Evolutionary conservation across 1,140 invertebrate species (phyloP), one percentile per base, ranked within the genome.

Genomic region (Pseudobourletiella spinata): DNA sequence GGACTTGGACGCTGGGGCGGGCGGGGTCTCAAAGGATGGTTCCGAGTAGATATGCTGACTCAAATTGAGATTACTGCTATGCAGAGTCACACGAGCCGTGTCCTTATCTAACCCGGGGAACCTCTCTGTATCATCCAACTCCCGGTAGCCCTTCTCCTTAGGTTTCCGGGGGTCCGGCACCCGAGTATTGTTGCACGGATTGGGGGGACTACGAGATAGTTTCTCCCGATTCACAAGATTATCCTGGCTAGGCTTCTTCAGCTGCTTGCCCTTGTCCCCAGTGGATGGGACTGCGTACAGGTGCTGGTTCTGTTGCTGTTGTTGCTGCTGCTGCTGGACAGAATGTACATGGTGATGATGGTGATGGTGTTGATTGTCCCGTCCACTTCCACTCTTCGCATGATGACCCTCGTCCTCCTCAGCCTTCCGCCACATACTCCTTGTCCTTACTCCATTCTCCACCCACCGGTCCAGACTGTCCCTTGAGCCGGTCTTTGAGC

Each of bases 101-200:
- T 81, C 80, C 18, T 79, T 75, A 69, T 81, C 80, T 28, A 81
- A 68, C 2, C 79, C 79, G 2, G 79, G 78, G 62, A 79, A 81
- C 70, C 79, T 72, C 61, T 81, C 79, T 60, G 76, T 74, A 15
- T 81, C 79, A 3, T 78, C 74, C 15, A 81, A 70, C 54, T 82
- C 80, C 55, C 79, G 78, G 56, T 82, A 81, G 4, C 48, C 30
- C 20, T 65, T 66, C n/a, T 61, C 58, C 20, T 60, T 61, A 6
- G 58, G n/a, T 55, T 61, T 50, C 2, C 29, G 48, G 2, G 46
- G n/a, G 8, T 60, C 48, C 14, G 15, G 22, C 14, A 43, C 39
- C 24, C 32, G 1, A 48, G 29, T 60, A 4, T 28, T 48, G 16
- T 22, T 54, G 18, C 18, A 56, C 15, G 48, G 29, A 8, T n/a